Percentiles rank a stretch among this genome's conserved stretches.
Evolutionary conservation across 1,140 invertebrate genomes (phyloP).

Genomic region (Forficula auricularia): DNA sequence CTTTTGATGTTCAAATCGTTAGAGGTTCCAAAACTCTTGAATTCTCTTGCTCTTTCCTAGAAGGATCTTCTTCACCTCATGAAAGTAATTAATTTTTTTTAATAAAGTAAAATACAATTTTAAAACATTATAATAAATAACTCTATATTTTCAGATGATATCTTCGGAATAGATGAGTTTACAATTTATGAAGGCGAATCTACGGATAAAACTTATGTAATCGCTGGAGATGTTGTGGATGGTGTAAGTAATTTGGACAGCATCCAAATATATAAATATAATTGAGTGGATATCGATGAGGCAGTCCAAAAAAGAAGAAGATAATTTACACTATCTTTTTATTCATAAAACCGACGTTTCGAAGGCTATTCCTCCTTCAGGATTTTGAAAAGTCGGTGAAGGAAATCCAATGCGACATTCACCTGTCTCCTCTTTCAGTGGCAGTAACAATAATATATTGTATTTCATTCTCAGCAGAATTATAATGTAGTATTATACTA

Average conservation of each 20-base stretch:
- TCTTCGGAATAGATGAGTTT: constrained; percentile 78
- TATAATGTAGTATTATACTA: too few relatives aligned
- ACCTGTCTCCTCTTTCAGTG: too few relatives aligned
- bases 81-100: constrained; percentile 1
- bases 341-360: too few relatives aligned
- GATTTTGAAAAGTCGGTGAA: too few relatives aligned
- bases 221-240: constrained; percentile 77
- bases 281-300: too few relatives aligned
- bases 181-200: constrained; percentile 66
- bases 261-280: too few relatives aligned
- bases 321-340: too few relatives aligned
- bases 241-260: constrained; percentile 39
- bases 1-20: constrained; percentile 65
- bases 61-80: constrained; percentile 24
- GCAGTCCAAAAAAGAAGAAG: too few relatives aligned
- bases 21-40: constrained; percentile 55
- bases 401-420: too few relatives aligned
- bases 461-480: too few relatives aligned
- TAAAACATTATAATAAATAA: neutral
- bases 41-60: constrained; percentile 64
- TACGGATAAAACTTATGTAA: constrained; percentile 65
- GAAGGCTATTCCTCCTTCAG: too few relatives aligned
- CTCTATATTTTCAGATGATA: constrained; percentile 40
- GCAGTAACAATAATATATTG: too few relatives aligned
- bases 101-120: constrained; percentile 22